phyloP scores from a whole-genome alignment of 1,140 invertebrate genomes.

The Drosophila oshimai region DNA sequence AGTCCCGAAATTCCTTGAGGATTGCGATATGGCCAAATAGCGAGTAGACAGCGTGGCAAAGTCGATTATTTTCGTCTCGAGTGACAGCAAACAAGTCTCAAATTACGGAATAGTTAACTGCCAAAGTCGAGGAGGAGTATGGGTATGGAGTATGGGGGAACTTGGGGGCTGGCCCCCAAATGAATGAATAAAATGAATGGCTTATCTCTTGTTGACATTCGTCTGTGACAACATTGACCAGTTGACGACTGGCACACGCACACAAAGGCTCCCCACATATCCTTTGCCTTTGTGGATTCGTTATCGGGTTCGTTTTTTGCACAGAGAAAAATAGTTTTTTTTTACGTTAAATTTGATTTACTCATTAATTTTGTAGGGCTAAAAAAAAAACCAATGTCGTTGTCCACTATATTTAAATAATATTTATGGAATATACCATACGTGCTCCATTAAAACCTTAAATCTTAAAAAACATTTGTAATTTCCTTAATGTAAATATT shows the following conservation, averaged over 20 bases:
- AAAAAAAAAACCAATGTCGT: too few species aligned
- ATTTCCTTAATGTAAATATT: too few species aligned
- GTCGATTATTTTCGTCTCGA: constrained; percentile 80
- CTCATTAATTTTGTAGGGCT: too few species aligned
- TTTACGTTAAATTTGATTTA: too few species aligned
- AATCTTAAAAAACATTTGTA: too few species aligned
- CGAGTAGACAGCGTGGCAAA: constrained; percentile 53
- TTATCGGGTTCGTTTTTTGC: constrained; percentile 44
- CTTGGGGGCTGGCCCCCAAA: constrained; percentile 24
- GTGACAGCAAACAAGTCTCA: constrained; percentile 79
- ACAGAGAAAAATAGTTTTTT: constrained; percentile 4
- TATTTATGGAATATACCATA: too few species aligned
- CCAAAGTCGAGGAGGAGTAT: constrained; percentile 4
- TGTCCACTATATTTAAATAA: too few species aligned
- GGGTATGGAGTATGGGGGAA: background rate
- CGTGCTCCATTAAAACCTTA: too few species aligned
- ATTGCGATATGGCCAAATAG: background rate
- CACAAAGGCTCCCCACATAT: constrained; percentile 12
- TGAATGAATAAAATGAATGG: constrained; percentile 80
- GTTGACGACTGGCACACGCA: constrained; percentile 54
- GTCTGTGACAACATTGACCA: constrained; percentile 80
- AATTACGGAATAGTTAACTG: constrained; percentile 80
- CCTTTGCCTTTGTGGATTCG: constrained; percentile 37
- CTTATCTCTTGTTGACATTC: constrained; percentile 81
- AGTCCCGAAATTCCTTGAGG: constrained; percentile 15